Conservation (phyloP, 2,797 vertebrate genomes). For the Sternarchorhynchus goeldii region DNA sequence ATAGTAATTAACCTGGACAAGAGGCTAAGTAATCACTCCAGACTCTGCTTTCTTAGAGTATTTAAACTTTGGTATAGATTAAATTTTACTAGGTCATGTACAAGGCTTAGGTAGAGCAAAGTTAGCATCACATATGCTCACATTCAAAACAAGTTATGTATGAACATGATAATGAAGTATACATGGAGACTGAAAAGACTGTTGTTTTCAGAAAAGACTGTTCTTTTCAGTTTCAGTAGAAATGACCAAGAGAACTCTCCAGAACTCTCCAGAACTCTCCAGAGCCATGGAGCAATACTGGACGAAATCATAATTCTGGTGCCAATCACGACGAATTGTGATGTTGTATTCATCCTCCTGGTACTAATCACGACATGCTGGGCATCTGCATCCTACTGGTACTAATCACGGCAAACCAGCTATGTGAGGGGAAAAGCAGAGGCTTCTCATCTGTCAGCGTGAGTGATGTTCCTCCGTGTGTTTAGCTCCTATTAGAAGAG, state of each 20-base stretch:
- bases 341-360: constrained; percentile 21
- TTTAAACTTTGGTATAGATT: background rate
- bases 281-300: constrained; percentile 3
- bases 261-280: background rate
- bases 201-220: no score
- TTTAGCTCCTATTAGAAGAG: constrained; percentile 40
- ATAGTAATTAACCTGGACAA: no score
- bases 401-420: constrained; percentile 11
- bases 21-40: background rate
- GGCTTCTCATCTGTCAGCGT: constrained; percentile 25
- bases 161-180: background rate
- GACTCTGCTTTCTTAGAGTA: background rate
- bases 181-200: no score
- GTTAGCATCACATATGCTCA: background rate
- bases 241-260: constrained; percentile 1
- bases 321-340: no score
- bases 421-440: background rate
- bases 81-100: no score
- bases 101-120: background rate
- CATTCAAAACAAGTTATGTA: background rate
- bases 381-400: background rate
- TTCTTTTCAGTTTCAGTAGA: background rate
- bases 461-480: constrained; percentile 19
- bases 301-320: background rate
- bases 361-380: constrained; percentile 22